Conservation (phyloP, 2,888 invertebrate species). For the Ophion obscuratus region DNA sequence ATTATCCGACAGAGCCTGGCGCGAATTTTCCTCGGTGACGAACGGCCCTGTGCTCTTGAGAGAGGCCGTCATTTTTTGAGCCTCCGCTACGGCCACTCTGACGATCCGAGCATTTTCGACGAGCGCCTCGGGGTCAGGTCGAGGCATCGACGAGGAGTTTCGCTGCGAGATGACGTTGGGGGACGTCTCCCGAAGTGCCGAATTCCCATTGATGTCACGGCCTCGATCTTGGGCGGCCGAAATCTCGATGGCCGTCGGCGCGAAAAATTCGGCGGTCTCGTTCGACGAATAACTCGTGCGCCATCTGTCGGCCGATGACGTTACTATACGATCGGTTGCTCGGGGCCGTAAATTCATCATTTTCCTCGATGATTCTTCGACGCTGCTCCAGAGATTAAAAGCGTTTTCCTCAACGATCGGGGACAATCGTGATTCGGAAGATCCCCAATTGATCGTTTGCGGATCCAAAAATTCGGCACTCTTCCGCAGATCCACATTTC, state of each 20-base stretch:
- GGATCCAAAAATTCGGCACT: neutral
- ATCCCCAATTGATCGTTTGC: neutral
- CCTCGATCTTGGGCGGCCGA: too few species aligned
- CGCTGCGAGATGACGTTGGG: too few species aligned
- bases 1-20: neutral
- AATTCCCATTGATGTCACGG: too few species aligned
- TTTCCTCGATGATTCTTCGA: conserved; percentile 22
- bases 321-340: neutral
- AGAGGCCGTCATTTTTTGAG: neutral
- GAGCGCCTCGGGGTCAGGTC: too few species aligned
- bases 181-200: too few species aligned
- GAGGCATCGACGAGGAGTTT: too few species aligned
- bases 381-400: neutral
- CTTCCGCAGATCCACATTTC: neutral
- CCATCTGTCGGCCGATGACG: too few species aligned
- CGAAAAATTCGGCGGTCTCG: too few species aligned
- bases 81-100: neutral
- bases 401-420: conserved; percentile 11
- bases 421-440: neutral
- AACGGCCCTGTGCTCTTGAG: conserved; percentile 24
- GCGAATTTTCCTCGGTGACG: neutral
- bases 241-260: too few species aligned
- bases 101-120: neutral
- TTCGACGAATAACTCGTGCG: too few species aligned
- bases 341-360: neutral